Evolutionary conservation across 2,113 vertebrate genomes (phyloP).

Genomic region (Caretta caretta): DNA sequence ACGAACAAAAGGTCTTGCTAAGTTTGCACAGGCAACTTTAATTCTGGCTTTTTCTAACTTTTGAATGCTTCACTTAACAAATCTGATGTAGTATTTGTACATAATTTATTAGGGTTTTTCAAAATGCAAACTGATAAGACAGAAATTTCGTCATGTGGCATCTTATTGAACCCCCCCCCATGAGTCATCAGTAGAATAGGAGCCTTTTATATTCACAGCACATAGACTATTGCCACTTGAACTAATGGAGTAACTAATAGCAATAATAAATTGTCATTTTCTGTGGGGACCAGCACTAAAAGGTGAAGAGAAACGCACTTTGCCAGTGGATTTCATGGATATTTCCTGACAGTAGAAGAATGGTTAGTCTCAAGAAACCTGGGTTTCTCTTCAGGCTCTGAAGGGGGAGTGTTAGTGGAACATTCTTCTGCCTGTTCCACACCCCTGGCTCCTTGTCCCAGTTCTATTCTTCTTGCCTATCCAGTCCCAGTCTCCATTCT

Average conservation of each 20-base stretch:
- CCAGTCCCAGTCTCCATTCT: neutral
- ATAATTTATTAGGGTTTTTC: neutral
- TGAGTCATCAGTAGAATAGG: neutral
- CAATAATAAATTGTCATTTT: neutral
- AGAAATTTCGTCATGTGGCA: neutral
- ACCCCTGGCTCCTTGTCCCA: neutral
- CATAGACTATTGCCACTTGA: neutral
- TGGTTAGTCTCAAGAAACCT: neutral
- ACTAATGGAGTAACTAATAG: neutral
- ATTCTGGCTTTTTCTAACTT: neutral
- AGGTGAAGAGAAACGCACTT: neutral
- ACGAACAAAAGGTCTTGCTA: neutral
- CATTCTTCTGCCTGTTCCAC: neutral
- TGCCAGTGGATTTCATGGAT: neutral
- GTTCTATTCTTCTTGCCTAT: neutral
- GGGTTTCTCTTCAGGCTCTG: neutral
- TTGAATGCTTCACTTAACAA: neutral
- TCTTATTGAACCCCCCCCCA: neutral
- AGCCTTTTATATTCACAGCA: neutral
- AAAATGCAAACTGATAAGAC: neutral
- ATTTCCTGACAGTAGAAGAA: neutral
- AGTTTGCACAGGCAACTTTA: neutral
- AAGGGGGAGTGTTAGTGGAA: neutral
- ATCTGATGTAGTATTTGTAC: neutral
- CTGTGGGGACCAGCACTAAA: neutral